These are phyloP conservation scores for Melanerpes aurifrons DNA, from an alignment of 2,113 vertebrate genomes.

Conservation along the genomic window DNA sequence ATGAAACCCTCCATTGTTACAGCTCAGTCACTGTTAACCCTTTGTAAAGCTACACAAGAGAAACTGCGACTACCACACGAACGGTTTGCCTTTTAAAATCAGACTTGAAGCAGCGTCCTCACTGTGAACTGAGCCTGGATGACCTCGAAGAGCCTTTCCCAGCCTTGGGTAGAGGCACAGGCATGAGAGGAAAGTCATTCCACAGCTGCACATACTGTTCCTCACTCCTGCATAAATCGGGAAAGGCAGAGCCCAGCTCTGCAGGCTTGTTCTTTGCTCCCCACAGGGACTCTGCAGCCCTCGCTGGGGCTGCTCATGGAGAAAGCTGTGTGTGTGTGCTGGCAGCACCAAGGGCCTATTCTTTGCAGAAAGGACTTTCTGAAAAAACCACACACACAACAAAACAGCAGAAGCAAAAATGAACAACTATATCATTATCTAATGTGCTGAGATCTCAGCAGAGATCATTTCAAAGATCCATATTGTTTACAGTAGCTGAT, in stretches of 20 bases:
- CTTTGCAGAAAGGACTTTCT: slow-evolving; percentile 31
- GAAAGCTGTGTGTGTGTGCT: slow-evolving; percentile 10
- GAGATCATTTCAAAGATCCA: slow-evolving; percentile 69
- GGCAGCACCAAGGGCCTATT: neutral
- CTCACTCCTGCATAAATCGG: neutral
- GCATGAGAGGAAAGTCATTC: neutral
- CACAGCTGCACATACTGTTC: slow-evolving; percentile 40
- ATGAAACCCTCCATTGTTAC: neutral
- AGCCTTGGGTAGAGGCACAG: neutral
- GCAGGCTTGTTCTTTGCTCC: neutral
- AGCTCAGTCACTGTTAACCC: neutral
- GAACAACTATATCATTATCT: slow-evolving; percentile 63
- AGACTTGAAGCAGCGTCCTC: neutral
- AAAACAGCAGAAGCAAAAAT: slow-evolving; percentile 30
- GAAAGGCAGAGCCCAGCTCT: slow-evolving; percentile 1
- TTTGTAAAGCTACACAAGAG: neutral
- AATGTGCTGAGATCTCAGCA: slow-evolving; percentile 48
- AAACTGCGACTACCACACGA: neutral
- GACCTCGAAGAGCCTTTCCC: slow-evolving; percentile 12
- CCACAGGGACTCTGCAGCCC: neutral
- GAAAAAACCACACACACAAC: neutral
- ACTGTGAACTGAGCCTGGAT: slow-evolving; percentile 5
- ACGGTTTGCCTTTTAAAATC: neutral
- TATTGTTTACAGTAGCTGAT: slow-evolving; percentile 68
- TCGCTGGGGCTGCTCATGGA: neutral